Evolutionary conservation across 2,797 vertebrate genomes (phyloP), one percentile per base, ranked within the genome.

Genomic region (Uromys caudimaculatus): DNA sequence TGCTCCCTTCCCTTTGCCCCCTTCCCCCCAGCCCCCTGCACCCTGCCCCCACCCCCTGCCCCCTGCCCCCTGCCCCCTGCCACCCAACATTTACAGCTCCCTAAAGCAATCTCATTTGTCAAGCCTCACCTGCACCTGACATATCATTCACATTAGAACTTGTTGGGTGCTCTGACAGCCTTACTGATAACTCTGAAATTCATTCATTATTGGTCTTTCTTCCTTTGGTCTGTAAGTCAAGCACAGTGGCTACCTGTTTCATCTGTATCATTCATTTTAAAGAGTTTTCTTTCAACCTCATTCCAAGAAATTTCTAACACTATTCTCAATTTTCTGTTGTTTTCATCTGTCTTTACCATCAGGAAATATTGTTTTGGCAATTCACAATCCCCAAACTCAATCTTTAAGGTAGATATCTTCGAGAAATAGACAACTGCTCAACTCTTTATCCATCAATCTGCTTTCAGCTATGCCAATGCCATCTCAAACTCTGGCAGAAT

Each of bases 131-230:
- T 41, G 13, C 21, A 29, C 3, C 7, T 83, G 13, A 9, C 11
- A 41, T 32, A 12, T 44, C 38, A 44, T 81, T 94, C 27, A 52
- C 27, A 77, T 77, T n/a, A 84, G 44, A 90, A 89, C 83, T 17
- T 73, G 35, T 0, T 24, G 67, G 35, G 38, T 83, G 38, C 29
- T 60, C 32, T 50, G 71, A 19, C 3, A 77, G 3, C 90, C 13
- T 84, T 81, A 52, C 8, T 35, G 10, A 23, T 79, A 69, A 69
- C 19, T 78, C 35, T 50, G 29, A n/a, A 90, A 79, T 38, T 13
- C 13, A 23, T 21, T 3, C 21, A 52, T 62, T 32, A 12, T 60
- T 1, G 13, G 17, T 0, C 90, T 81, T 27, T n/a, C 16, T 73
- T 82, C 83, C n/a, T 73, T 50, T 60, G 23, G 32, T 2, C 35